Evolutionary conservation across 2,113 vertebrate species (phyloP), one percentile per base, ranked within the genome.

Genomic region (Rynchops niger): DNA sequence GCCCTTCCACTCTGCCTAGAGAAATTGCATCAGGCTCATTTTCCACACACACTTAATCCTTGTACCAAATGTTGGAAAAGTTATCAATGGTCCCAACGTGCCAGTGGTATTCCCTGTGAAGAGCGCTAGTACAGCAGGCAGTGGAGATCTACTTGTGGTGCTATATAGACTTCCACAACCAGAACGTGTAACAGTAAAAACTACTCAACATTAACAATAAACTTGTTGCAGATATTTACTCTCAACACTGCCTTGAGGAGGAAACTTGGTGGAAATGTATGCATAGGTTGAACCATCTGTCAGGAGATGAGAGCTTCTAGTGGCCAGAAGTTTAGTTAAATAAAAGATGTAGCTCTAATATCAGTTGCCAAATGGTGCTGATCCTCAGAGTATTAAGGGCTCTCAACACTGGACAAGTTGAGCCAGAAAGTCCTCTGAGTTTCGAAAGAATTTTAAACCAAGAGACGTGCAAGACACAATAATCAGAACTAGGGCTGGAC

Each of bases 131-230:
- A 20, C 26, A 42, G 6, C 20, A 36, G 5, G 45, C 29, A 47
- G 7, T 9, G 20, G 18, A 58, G 13, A n/a, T 69, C n/a, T 84
- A 17, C 53, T n/a, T 6, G 15, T 42, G 40, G 5, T 52, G 11
- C 11, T 73, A 7, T 1, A 5, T 22, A 77, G 34, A 25, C 12
- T 86, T 63, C 56, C 18, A 67, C 18, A 81, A 77, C 5, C 9
- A 59, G 15, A 36, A 63, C 8, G 19, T 21, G n/a, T 27, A 22
- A 19, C 36, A 61, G 29, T 55, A 81, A 84, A 90, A 56, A 5
- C 15, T 47, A 15, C 12, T n/a, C 3, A 12, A 9, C 0, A 0
- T 29, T 22, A 84, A 36, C 30, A 63, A 27, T 9, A 47, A 77
- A 49, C 6, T 40, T 52, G 7, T 22, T 58, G 27, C 9, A 55